Conservation (phyloP, 2,888 invertebrate genomes). For the Melolontha melolontha region DNA sequence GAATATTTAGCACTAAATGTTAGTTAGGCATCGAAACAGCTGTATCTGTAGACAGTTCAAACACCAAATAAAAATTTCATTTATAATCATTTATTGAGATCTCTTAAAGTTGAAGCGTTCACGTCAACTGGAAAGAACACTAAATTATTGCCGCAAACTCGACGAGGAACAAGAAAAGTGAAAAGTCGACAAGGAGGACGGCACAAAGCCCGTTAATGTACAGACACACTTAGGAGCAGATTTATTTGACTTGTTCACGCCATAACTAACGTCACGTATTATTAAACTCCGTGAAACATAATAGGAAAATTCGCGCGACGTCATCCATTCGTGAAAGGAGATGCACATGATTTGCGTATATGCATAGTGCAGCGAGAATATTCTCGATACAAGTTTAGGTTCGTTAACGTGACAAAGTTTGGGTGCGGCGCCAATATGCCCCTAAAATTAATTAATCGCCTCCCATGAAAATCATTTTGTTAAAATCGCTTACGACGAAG, state of each 20-base stretch:
- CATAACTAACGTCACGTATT: constrained; percentile 42
- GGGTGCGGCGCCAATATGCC: no score
- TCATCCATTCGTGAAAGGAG: constrained; percentile 5
- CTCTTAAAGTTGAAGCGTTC: constrained; percentile 13
- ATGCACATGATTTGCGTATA: no score
- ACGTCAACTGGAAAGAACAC: constrained; percentile 8
- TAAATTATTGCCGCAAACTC: constrained; percentile 22
- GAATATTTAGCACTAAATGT: no score
- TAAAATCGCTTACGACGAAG: no score
- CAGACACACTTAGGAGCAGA: constrained; percentile 36
- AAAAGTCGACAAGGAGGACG: background rate
- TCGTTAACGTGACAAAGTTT: no score
- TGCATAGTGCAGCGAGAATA: constrained; percentile 24
- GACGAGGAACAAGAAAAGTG: background rate
- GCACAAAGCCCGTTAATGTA: constrained; percentile 24
- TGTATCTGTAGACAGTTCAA: no score
- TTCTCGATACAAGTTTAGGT: constrained; percentile 19
- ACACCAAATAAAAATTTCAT: constrained; percentile 18
- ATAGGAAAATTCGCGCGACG: constrained; percentile 16
- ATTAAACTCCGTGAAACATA: constrained; percentile 36
- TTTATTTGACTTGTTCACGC: constrained; percentile 38
- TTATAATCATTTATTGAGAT: background rate
- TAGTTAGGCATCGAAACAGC: no score
- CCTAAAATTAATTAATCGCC: no score
- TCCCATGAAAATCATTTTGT: no score